Evolutionary conservation across 2,113 vertebrate species (phyloP), one percentile per base, ranked within the genome.

Genomic region (Apaloderma vittatum): DNA sequence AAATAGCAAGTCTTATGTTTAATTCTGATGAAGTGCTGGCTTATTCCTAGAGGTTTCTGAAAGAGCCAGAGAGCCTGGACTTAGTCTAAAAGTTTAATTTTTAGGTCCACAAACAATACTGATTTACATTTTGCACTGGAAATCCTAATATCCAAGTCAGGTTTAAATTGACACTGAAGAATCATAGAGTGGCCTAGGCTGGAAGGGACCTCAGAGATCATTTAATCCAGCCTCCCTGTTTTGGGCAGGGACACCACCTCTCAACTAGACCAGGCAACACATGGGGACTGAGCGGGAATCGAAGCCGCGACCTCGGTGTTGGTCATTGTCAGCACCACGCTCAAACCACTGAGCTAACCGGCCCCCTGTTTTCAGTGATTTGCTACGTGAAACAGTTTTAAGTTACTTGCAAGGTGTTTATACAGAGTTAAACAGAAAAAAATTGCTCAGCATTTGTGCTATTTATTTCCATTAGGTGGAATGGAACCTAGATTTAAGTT

Each of bases 371-470:
- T 61, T 77, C 52, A 71, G 45, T 57, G 37, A 71, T 30, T 91
- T 79, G 70, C 45, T 83, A 93, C 51, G 65, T 66, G 76, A 70
- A 94, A 86, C 11, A 54, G 23, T 49, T 72, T 2, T 63, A 87
- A 78, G 32, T 84, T 86, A 83, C 66, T 88, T 88, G 27, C 26
- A 81, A 80, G 61, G 20, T 93, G 67, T 66, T 92, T 88, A 90
- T 89, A 71, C 32, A 8, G 36, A 36, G 58, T 80, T 86, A 88
- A 95, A 76, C 40, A 70, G 59, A 71, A 93, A 93, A 93, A 58
- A 94, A 67, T 62, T 57, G 36, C 61, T 84, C 91, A 43, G 43
- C 2, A 8, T 86, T 97, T 94, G 77, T 90, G 40, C 58, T 95
- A 4, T 92, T 94, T 96, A 90, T 81, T 88, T 90, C 32, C 40